Base-by-base conservation (phyloP, 2,888 invertebrate species). In the Plemyria rubiginata region DNA sequence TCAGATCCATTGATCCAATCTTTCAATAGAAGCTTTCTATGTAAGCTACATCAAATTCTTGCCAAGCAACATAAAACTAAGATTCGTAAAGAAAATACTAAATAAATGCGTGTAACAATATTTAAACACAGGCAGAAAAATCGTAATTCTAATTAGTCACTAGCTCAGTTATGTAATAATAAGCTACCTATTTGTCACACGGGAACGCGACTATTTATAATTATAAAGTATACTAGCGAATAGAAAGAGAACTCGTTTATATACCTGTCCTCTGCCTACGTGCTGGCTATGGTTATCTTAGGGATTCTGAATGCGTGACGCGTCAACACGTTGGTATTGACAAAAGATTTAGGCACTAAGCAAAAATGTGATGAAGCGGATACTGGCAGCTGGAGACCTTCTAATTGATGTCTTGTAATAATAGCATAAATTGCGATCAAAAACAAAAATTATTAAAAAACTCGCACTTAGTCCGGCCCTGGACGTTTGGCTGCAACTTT, bases 131-230 rank as follows among this genome's bases (percentile, higher is more conserved):
- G 46, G 54, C 13, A 40, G 59, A 22, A 58, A 58, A 54, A 28
- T 43, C 49, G 15, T 54, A 54, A 50, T 28, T 66, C 43, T 59
- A 54, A 67, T 62, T 62, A 60, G 52, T 54, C 28, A 60, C 32
- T 45, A 28, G 41, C 58, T 55, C 22, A 52, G 49, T 49, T 46
- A 54, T 49, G 51, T 56, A 62, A 57, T 67, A 53, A 62, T 54
- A n/a, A n/a, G n/a, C n/a, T n/a, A n/a, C n/a, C 60, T 52, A 56
- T 69, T 66, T 72, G 65, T 77, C 70, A 72, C 67, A 76, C 70
- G 72, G 66, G 71, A 71, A 73, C 70, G 63, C 54, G 54, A 59
- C 11, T 68, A 68, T 65, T 70, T 68, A 65, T 74, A 70, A 32
- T 1, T 8, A 32, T 32, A 61, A 13, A 57, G 60, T 43, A 50